phyloP scores from a whole-genome alignment of 64 coral and sea anemone genomes.

The Porites australiensis region DNA sequence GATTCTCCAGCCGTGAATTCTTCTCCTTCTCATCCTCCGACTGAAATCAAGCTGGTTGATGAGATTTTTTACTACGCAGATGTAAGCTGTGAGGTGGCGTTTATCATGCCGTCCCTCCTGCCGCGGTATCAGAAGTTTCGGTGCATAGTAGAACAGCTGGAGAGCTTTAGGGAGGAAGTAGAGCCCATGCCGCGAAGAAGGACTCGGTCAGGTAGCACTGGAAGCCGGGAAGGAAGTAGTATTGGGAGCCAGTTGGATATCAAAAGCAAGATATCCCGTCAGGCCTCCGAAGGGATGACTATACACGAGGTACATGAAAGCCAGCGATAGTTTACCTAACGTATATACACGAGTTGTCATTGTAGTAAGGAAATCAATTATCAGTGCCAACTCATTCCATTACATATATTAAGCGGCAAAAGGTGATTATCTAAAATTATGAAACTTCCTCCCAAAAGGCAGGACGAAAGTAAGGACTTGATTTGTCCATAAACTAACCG shows the following conservation, averaged over 20 bases:
- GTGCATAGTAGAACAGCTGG: slow-evolving; percentile 39
- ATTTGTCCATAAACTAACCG: no score
- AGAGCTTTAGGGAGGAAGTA: slow-evolving; percentile 23
- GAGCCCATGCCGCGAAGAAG: slow-evolving; percentile 15
- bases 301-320: slow-evolving; percentile 28
- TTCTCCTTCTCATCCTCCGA: neutral
- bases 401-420: no score
- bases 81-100: slow-evolving; percentile 88
- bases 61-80: slow-evolving; percentile 96
- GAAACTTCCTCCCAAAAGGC: no score
- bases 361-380: no score
- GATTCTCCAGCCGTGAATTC: neutral
- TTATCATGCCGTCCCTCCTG: slow-evolving; percentile 86
- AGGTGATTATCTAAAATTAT: no score
- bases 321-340: no score
- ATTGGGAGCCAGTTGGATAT: slow-evolving; percentile 69
- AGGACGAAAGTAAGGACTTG: no score
- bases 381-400: no score
- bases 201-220: slow-evolving; percentile 81
- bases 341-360: no score
- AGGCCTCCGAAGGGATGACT: slow-evolving; percentile 44
- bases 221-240: slow-evolving; percentile 60
- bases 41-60: slow-evolving; percentile 55
- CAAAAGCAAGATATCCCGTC: slow-evolving; percentile 9
- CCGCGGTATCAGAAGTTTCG: no score